phyloP scores from a whole-genome alignment of 1,140 invertebrate species.

The Tetragonula clypearis region DNA sequence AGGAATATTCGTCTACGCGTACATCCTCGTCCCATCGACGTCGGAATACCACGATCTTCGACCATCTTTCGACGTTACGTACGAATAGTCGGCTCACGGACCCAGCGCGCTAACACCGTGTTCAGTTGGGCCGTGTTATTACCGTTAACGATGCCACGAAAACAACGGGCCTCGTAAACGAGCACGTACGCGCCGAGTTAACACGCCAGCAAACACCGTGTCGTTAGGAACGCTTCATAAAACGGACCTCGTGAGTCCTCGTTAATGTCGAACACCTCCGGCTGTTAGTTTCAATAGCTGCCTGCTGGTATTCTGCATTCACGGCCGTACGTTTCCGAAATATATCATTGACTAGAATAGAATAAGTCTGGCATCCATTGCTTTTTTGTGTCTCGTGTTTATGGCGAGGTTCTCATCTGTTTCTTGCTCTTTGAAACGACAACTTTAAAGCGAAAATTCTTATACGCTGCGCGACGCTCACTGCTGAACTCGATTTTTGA shows the following conservation, averaged over 20 bases:
- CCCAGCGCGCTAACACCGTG: neutral
- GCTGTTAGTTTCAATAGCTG: constrained; percentile 60
- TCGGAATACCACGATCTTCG: constrained; percentile 24
- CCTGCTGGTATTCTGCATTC: neutral
- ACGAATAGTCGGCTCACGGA: neutral
- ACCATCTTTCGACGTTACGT: neutral
- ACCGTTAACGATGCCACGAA: constrained; percentile 58
- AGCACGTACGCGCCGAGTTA: constrained; percentile 37
- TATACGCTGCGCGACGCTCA: too few species aligned
- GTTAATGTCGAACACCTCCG: constrained; percentile 57
- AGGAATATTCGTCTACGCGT: constrained; percentile 24
- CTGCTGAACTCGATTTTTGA: too few species aligned
- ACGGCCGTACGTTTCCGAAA: neutral
- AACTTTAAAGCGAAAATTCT: too few species aligned
- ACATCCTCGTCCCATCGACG: neutral
- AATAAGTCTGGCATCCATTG: too few species aligned
- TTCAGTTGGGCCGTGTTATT: constrained; percentile 36
- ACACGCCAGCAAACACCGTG: constrained; percentile 6
- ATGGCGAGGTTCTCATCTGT: too few species aligned
- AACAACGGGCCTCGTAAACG: constrained; percentile 61
- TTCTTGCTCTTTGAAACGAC: too few species aligned
- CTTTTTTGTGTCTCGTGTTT: too few species aligned
- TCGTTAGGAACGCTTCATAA: constrained; percentile 60
- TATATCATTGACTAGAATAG: too few species aligned
- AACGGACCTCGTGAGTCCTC: constrained; percentile 57